These are phyloP conservation scores for Embidobia sp. DNA, from an alignment of 2,888 invertebrate species.

Conservation along the genomic window DNA sequence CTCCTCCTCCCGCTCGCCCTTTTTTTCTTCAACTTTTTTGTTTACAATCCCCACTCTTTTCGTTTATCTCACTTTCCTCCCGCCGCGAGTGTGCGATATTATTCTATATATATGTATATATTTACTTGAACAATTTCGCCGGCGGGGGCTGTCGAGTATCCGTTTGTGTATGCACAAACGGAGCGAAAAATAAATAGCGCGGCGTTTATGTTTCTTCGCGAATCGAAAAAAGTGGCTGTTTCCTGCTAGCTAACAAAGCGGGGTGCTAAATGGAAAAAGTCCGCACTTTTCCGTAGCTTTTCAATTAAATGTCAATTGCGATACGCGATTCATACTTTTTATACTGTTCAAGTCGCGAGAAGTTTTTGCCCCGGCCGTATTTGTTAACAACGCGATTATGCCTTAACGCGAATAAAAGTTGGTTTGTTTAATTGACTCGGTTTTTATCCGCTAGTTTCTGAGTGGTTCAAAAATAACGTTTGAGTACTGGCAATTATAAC, in stretches of 20 bases:
- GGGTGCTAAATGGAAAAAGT: slow-evolving; percentile 57
- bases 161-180: slow-evolving; percentile 38
- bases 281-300: slow-evolving; percentile 45
- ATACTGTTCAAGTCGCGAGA: slow-evolving; percentile 50
- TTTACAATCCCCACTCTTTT: slow-evolving; percentile 12
- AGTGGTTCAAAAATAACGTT: slow-evolving; percentile 36
- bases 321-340: slow-evolving; percentile 49
- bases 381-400: slow-evolving; percentile 42
- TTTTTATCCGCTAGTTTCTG: neutral
- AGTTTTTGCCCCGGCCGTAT: slow-evolving; percentile 22
- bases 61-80: slow-evolving; percentile 32
- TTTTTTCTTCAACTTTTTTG: slow-evolving; percentile 46
- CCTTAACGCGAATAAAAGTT: slow-evolving; percentile 33
- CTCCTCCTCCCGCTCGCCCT: slow-evolving; percentile 39
- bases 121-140: slow-evolving; percentile 39
- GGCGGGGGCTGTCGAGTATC: slow-evolving; percentile 34
- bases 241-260: slow-evolving; percentile 51
- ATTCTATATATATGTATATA: slow-evolving; percentile 25
- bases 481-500: slow-evolving; percentile 41
- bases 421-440: slow-evolving; percentile 14
- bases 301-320: slow-evolving; percentile 59
- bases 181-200: slow-evolving; percentile 47
- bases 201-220: slow-evolving; percentile 60
- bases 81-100: slow-evolving; percentile 14
- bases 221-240: slow-evolving; percentile 58